Conservation (phyloP, 2,797 vertebrate genomes). For the Scolopax bukidnonensis region DNA sequence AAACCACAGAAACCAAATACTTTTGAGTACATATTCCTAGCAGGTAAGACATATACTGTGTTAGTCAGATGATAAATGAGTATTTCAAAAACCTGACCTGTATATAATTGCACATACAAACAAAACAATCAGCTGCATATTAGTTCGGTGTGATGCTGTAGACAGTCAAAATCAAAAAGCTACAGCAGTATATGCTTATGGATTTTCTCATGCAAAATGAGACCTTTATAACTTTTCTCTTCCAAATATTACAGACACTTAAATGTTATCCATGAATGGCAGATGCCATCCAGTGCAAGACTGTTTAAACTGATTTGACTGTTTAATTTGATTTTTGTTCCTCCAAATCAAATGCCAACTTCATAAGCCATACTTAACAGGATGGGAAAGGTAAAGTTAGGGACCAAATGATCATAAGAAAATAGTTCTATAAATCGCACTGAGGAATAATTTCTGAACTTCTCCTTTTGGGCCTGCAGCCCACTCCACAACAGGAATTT, state of each 20-base stretch:
- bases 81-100: neutral
- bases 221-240: neutral
- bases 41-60: neutral
- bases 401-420: neutral
- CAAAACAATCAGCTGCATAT: conserved; percentile 13
- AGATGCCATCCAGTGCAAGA: neutral
- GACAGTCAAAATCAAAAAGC: neutral
- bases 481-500: neutral
- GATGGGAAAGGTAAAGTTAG: neutral
- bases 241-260: neutral
- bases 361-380: neutral
- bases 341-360: neutral
- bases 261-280: neutral
- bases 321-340: neutral
- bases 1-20: neutral
- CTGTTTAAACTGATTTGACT: neutral
- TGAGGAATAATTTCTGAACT: neutral
- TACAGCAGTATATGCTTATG: neutral
- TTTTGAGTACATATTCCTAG: neutral
- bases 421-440: neutral
- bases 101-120: neutral
- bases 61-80: neutral
- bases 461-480: no score
- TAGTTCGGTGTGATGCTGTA: neutral
- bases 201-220: neutral